A percentile compares a stretch with the other conserved stretches of the same genome.
phyloP scores from a whole-genome alignment of 2,797 vertebrate species.

The Vireo griseus region DNA sequence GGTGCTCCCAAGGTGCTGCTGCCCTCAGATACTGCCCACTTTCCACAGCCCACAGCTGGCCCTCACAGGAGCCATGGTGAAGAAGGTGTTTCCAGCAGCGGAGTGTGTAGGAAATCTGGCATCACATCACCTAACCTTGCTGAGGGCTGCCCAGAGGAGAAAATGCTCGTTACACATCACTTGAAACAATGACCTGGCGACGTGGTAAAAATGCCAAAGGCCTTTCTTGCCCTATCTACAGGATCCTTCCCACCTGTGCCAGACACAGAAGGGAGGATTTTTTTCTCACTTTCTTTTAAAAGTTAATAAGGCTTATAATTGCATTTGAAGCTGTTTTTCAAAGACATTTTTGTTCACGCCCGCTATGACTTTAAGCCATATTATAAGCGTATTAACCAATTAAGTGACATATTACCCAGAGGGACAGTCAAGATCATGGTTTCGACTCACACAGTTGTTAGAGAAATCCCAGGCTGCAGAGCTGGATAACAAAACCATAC shows the following conservation, averaged over 20 bases:
- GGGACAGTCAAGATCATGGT: slow-evolving; percentile 11
- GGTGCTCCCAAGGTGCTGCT: neutral
- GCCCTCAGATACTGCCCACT: rapidly evolving
- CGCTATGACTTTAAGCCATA: neutral
- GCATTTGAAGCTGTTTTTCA: slow-evolving; percentile 36
- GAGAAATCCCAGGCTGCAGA: slow-evolving; percentile 37
- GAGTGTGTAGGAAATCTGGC: neutral
- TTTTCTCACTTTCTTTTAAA: neutral
- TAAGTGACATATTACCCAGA: slow-evolving; percentile 41
- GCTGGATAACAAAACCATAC: neutral
- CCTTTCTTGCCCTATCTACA: neutral
- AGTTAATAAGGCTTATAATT: slow-evolving; percentile 1
- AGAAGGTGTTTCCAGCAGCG: neutral
- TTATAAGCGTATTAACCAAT: slow-evolving; percentile 40
- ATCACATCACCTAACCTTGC: neutral
- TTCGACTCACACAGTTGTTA: neutral
- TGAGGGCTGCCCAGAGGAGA: neutral
- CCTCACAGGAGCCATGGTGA: rapidly evolving
- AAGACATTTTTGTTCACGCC: slow-evolving; percentile 20
- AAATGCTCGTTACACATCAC: rapidly evolving
- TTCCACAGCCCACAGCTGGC: neutral
- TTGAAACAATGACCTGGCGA: neutral
- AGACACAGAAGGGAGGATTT: neutral
- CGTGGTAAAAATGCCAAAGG: rapidly evolving
- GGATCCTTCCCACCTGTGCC: neutral